Evolutionary conservation across 2,113 vertebrate genomes (phyloP).

Genomic region (Halichoerus grypus): DNA sequence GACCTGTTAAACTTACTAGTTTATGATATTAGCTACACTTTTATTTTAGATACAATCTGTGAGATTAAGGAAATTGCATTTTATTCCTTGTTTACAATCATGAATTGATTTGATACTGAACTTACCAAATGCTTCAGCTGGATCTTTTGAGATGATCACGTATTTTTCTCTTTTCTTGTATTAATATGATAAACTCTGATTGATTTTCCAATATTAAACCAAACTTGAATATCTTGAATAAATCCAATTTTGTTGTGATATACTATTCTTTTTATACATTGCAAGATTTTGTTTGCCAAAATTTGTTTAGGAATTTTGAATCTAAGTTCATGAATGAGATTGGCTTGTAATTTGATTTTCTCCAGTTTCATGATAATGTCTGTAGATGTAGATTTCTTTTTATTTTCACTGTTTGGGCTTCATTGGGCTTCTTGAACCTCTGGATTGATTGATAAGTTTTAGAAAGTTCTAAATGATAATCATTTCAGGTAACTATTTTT

Average conservation of each 20-base stretch:
- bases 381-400: background rate
- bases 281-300: background rate
- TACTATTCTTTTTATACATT: background rate
- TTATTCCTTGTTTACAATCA: background rate
- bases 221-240: background rate
- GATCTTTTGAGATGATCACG: background rate
- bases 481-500: background rate
- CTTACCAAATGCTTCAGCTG: background rate
- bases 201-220: background rate
- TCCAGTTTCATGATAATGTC: background rate
- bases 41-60: background rate
- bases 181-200: background rate
- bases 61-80: background rate
- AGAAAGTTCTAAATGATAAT: background rate
- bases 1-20: background rate
- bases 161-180: background rate
- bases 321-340: background rate
- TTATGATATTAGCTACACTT: background rate
- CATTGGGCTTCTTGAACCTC: background rate
- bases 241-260: background rate
- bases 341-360: background rate
- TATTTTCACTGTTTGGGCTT: background rate
- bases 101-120: background rate
- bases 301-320: constrained; percentile 21
- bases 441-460: background rate